Evolutionary conservation across 2,797 vertebrate species (phyloP), one percentile per base, ranked within the genome.

Genomic region (Phoeniculus purpureus): DNA sequence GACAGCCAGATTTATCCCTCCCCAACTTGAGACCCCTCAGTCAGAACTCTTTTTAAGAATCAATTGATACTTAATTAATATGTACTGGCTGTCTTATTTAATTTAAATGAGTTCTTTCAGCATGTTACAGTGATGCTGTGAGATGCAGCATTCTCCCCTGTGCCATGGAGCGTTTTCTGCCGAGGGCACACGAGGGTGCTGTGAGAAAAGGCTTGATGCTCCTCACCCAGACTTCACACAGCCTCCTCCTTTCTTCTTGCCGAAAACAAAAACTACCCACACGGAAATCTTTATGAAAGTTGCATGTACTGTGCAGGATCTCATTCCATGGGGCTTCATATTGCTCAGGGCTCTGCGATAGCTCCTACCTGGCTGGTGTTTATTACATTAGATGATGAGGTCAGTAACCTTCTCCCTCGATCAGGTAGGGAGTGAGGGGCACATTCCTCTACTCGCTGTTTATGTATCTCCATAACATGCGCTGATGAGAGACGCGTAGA

Each of bases 11-110:
- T 96, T 96, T 96, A 96, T 96, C 92, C 96, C 89, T 95, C 94
- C 89, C 94, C 87, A 95, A 92, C 90, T 89, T 81, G 89, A 96
- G 94, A 96, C 94, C 91, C 94, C 79, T 94, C 95, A 92, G 95
- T 97, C 97, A 96, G 93, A 91, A 92, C 92, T 94, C 95, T 96
- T 97, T 43, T 96, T 90, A 97, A 96, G 96, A 96, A 97, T 96
- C 96, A 96, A 96, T 96, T 94, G 95, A 93, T 96, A 96, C 93
- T 96, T 97, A 97, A 97, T 97, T 97, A 97, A 96, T 96, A 96
- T 93, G 90, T 95, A 91, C 96, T 96, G 85, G 70, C 89, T 96
- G 95, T 94, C 88, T 82, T 77, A 64, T 94, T 97, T 95, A 96
- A 96, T 97, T 95, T 95, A 96, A 95, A 96, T 96, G 82, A 89